These are phyloP conservation scores for Gastrophysa polygoni DNA, from an alignment of 2,888 invertebrate species.

Conservation along the genomic window DNA sequence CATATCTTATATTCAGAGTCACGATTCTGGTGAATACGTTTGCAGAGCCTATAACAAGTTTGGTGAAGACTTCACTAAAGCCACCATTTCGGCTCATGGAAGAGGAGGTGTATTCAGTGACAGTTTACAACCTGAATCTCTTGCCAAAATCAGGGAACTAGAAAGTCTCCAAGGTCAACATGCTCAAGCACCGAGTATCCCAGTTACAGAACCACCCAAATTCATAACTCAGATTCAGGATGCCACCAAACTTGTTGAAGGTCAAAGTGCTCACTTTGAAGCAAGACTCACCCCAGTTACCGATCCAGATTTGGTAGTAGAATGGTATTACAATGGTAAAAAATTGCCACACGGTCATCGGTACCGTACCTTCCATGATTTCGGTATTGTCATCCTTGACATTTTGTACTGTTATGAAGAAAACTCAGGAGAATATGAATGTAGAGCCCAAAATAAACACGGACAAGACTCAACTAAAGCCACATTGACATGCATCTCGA, in stretches of 20 bases:
- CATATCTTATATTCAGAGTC: constrained; percentile 91
- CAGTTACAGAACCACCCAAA: constrained; percentile 83
- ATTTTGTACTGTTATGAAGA: constrained; percentile 96
- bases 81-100: constrained; percentile 83
- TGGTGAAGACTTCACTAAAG: constrained; percentile 86
- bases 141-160: constrained; percentile 85
- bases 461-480: constrained; percentile 88
- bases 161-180: constrained; percentile 76
- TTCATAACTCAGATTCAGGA: constrained; percentile 88
- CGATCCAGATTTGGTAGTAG: constrained; percentile 92
- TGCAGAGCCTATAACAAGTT: constrained; percentile 92
- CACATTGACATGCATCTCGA: constrained; percentile 83
- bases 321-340: constrained; percentile 94
- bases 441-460: constrained; percentile 89
- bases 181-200: constrained; percentile 66
- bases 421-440: constrained; percentile 93
- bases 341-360: constrained; percentile 94
- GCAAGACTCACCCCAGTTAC: constrained; percentile 91
- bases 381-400: constrained; percentile 94
- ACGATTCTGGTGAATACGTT: constrained; percentile 92
- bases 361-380: constrained; percentile 97
- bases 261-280: constrained; percentile 93
- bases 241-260: constrained; percentile 86
- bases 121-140: constrained; percentile 87
- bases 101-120: constrained; percentile 87